These are phyloP conservation scores for Eilema sororculum DNA, from an alignment of 2,888 invertebrate species.

Conservation along the genomic window DNA sequence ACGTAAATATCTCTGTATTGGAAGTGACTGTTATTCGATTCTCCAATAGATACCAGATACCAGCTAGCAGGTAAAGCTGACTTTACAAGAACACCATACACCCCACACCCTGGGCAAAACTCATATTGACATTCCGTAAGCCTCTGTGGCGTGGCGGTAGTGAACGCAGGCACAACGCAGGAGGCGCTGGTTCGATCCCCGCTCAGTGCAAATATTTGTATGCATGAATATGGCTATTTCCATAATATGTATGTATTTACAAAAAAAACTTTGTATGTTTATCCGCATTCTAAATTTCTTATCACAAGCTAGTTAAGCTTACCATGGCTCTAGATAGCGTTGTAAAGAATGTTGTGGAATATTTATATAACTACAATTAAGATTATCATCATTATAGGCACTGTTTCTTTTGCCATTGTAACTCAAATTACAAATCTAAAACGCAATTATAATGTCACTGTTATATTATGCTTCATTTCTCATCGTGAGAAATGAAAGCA, in stretches of 20 bases:
- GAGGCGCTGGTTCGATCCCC: too few relatives aligned
- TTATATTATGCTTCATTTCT: neutral
- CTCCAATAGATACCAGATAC: neutral
- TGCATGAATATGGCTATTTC: too few relatives aligned
- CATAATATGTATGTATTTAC: too few relatives aligned
- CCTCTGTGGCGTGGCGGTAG: too few relatives aligned
- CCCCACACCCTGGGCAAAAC: neutral
- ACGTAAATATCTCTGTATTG: too few relatives aligned
- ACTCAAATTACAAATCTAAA: neutral
- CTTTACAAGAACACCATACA: neutral
- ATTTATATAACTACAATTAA: neutral
- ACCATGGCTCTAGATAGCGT: too few relatives aligned
- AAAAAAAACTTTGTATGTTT: too few relatives aligned
- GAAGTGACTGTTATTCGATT: neutral
- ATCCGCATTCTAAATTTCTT: too few relatives aligned
- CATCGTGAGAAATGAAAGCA: neutral
- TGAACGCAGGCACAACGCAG: too few relatives aligned
- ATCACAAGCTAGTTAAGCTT: too few relatives aligned
- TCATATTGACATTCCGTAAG: neutral
- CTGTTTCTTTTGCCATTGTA: neutral
- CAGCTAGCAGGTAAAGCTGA: neutral
- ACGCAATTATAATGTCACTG: conserved; percentile 1
- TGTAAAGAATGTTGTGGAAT: too few relatives aligned
- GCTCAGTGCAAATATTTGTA: too few relatives aligned
- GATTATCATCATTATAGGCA: neutral